Evolutionary conservation across 2,797 vertebrate genomes (phyloP).

Genomic region (Capromys pilorides): DNA sequence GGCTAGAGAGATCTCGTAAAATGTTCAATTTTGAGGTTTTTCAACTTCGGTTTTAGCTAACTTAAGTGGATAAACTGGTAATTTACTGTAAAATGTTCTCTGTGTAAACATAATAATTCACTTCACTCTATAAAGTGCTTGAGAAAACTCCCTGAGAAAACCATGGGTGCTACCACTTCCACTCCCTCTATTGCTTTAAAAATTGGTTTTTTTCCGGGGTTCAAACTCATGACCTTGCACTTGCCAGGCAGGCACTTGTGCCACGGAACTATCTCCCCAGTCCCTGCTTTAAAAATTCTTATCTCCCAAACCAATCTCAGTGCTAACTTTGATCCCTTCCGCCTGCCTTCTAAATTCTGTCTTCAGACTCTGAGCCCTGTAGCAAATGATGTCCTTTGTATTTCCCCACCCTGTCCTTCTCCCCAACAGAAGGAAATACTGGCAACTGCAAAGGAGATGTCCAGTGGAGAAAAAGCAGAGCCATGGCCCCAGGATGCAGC

Average conservation of each 20-base stretch:
- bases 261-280: too few relatives aligned
- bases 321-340: background rate
- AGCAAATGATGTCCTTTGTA: background rate
- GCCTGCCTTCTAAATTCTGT: background rate
- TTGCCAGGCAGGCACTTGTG: too few relatives aligned
- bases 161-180: background rate
- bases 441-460: background rate
- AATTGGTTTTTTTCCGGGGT: too few relatives aligned
- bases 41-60: background rate
- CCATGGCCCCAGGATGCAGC: background rate
- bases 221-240: too few relatives aligned
- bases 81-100: background rate
- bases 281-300: background rate
- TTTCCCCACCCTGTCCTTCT: background rate
- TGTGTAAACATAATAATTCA: background rate
- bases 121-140: background rate
- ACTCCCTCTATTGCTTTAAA: background rate
- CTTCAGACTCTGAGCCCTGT: background rate
- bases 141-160: background rate
- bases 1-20: background rate
- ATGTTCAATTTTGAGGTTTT: background rate
- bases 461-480: rapidly evolving
- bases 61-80: background rate
- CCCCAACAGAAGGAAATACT: background rate
- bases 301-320: background rate